Percentiles rank a stretch among this genome's conserved stretches.
Evolutionary conservation across 2,888 invertebrate species (phyloP).

Genomic region (Adelognathus sp.): DNA sequence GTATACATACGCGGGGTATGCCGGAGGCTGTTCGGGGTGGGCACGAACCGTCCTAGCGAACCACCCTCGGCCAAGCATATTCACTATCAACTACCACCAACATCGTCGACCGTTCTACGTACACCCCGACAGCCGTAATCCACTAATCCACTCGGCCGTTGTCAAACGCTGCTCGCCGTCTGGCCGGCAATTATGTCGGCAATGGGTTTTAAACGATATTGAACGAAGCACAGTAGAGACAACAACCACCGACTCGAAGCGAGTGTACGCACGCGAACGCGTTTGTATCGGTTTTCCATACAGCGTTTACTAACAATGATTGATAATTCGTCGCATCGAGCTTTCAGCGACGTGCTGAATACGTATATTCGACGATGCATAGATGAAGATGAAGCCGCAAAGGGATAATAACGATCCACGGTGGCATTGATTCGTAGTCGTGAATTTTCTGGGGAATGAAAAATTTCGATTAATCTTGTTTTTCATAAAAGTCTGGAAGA

Average conservation of each 20-base stretch:
- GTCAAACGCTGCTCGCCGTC: constrained; percentile 53
- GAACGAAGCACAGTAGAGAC: background rate
- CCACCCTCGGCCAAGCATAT: constrained; percentile 35
- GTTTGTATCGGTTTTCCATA: background rate
- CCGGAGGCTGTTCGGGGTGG: constrained; percentile 4
- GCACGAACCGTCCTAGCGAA: constrained; percentile 44
- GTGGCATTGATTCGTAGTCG: background rate
- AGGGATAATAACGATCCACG: background rate
- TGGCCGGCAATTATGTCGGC: constrained; percentile 54
- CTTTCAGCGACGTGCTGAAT: background rate
- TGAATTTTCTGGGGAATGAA: background rate
- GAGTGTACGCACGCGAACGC: background rate
- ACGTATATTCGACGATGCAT: too few relatives aligned
- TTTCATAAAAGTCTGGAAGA: too few relatives aligned
- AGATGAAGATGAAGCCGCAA: too few relatives aligned
- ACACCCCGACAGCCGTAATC: constrained; percentile 56
- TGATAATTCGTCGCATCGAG: background rate
- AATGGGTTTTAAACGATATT: constrained; percentile 50
- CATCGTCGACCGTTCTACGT: constrained; percentile 41
- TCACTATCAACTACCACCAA: constrained; percentile 25
- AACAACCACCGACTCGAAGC: background rate
- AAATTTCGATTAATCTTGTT: too few relatives aligned
- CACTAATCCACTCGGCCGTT: constrained; percentile 59
- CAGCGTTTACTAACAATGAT: background rate
- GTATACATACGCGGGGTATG: constrained; percentile 27